Base-by-base conservation (phyloP, 2,113 vertebrate genomes). In the Apodemus speciosus region DNA sequence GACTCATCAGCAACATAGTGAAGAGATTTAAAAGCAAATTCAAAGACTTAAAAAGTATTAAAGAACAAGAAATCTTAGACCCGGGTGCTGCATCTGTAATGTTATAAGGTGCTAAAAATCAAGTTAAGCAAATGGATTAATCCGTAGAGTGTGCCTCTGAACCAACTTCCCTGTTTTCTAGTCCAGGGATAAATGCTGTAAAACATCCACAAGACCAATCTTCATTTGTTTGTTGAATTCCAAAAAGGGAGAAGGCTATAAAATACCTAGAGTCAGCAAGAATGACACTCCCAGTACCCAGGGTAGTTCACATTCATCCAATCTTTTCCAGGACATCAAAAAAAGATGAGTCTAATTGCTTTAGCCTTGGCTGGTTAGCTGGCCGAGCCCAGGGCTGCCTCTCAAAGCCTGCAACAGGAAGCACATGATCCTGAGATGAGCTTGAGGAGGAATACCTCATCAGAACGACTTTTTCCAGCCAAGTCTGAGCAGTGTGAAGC, bases 21-120 rank as follows among this genome's bases (percentile, higher is more conserved):
- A 92, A 91, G 68, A 96, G 80, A 94, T 92, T 92, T 76, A 69
- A 95, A 94, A 89, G 92, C 89, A 95, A 92, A 94, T 95, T 85
- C 79, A 95, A 95, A 94, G 69, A 85, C 71, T 87, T 1, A 53
- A 35, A 0, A 91, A 66, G 64, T 71, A 91, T 81, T 95, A 56
- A 76, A 79, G 69, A 72, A 80, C 35, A 80, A 81, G 58, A 95
- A 92, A 81, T 75, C 90, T 96, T 79, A 77, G 64, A 94, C 93
- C 94, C 86, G 0, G 89, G 85, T 72, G 94, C 60, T 80, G 60
- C 85, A 90, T 96, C 49, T 75, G 53, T 85, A 96, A 97, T 91
- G 80, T 69, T 92, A 92, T 93, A 95, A 97, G 91, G 92, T 79
- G 38, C 88, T 92, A 92, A 95, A 30, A 95, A 94, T 83, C 2